These are phyloP conservation scores for Drosophila orena DNA, from an alignment of 1,140 invertebrate species.

Conservation along the genomic window DNA sequence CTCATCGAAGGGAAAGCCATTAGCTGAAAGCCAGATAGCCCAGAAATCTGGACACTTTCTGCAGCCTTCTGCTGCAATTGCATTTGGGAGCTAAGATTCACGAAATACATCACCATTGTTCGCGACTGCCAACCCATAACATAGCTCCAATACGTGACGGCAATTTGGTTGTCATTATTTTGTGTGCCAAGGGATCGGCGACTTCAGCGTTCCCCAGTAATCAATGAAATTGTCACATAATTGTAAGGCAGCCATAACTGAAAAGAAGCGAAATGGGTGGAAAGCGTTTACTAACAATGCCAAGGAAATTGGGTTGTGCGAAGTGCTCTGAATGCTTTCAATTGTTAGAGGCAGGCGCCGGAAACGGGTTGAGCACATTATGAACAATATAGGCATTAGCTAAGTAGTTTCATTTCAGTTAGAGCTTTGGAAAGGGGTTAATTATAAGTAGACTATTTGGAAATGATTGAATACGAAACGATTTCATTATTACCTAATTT, in stretches of 20 bases:
- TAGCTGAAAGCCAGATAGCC: constrained; percentile 31
- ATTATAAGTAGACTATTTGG: not conserved
- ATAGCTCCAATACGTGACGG: constrained; percentile 66
- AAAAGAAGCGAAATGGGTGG: not conserved
- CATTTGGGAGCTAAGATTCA: constrained; percentile 60
- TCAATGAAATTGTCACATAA: constrained; percentile 77
- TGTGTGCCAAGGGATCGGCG: constrained; percentile 14
- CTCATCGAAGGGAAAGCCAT: constrained; percentile 55
- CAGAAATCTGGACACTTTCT: constrained; percentile 9
- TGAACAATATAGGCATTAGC: constrained; percentile 12
- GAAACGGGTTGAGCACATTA: constrained; percentile 1
- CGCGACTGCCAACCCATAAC: constrained; percentile 64
- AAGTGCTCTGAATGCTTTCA: constrained; percentile 21
- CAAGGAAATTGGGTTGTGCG: constrained; percentile 18
- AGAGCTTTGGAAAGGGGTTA: not conserved
- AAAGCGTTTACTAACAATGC: constrained; percentile 26
- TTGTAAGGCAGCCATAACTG: constrained; percentile 38
- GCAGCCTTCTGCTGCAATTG: constrained; percentile 43
- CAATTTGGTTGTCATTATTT: constrained; percentile 65
- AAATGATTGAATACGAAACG: too few relatives aligned
- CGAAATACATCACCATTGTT: constrained; percentile 64
- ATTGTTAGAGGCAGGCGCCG: constrained; percentile 17
- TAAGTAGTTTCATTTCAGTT: not conserved
- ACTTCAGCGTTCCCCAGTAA: constrained; percentile 41
- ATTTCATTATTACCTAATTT: too few relatives aligned